phyloP scores from a whole-genome alignment of 1,140 invertebrate genomes.

The Rhynchophorus ferrugineus region DNA sequence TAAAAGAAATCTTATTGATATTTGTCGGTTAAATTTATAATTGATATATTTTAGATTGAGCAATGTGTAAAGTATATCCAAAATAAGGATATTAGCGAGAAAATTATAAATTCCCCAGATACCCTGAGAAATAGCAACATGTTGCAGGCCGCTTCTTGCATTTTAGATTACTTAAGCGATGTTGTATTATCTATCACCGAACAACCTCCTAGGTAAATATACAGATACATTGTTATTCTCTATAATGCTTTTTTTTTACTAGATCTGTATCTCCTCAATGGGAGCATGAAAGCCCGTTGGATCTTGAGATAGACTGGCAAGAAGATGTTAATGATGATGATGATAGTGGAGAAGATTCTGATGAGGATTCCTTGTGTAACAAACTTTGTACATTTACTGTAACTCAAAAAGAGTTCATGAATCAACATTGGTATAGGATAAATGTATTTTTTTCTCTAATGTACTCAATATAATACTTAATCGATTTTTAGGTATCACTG shows the following conservation, averaged over 20 bases:
- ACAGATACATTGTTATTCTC: not conserved
- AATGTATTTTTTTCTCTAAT: not conserved
- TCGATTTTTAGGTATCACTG: slow-evolving; percentile 68
- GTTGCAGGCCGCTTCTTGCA: slow-evolving; percentile 69
- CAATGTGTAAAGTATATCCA: slow-evolving; percentile 54
- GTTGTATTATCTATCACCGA: slow-evolving; percentile 41
- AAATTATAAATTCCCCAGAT: slow-evolving; percentile 40
- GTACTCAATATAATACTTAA: not conserved
- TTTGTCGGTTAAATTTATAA: not conserved
- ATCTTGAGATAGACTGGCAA: slow-evolving; percentile 72
- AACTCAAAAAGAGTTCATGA: slow-evolving; percentile 97
- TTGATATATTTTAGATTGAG: slow-evolving; percentile 34
- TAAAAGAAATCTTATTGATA: slow-evolving; percentile 35
- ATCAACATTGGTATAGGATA: slow-evolving; percentile 85
- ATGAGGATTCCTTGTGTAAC: slow-evolving; percentile 89
- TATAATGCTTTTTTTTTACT: slow-evolving; percentile 1
- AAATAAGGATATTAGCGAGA: slow-evolving; percentile 50
- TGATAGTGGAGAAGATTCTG: slow-evolving; percentile 90
- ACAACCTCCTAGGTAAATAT: slow-evolving; percentile 20
- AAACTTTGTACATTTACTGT: slow-evolving; percentile 95
- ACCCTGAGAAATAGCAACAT: slow-evolving; percentile 42
- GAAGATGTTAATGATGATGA: slow-evolving; percentile 85
- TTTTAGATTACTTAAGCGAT: slow-evolving; percentile 51
- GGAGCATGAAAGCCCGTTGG: slow-evolving; percentile 68
- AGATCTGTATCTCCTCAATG: slow-evolving; percentile 65